A percentile compares a stretch with the other conserved stretches of the same genome.
Conservation (phyloP, 2,888 invertebrate species). For the Spodoptera littoralis region DNA sequence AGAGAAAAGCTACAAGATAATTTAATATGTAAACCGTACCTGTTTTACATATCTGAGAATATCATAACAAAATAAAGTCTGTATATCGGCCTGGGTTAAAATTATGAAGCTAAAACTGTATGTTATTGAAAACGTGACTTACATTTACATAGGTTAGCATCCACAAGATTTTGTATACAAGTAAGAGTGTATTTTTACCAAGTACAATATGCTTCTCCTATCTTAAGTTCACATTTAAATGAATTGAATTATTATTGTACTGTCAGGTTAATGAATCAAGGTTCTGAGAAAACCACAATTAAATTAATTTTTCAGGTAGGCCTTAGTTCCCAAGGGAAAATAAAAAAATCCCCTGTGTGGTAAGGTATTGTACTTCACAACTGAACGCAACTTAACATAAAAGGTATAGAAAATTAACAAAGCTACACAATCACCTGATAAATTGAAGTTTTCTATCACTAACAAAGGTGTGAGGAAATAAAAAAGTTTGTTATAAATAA, state of each 20-base stretch:
- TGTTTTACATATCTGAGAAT: conserved; percentile 70
- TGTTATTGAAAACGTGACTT: conserved; percentile 89
- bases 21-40: conserved; percentile 63
- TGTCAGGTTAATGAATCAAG: too few species aligned
- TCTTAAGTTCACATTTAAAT: conserved; percentile 24
- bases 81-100: conserved; percentile 86
- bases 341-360: too few species aligned
- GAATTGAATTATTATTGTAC: not conserved
- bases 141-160: conserved; percentile 85
- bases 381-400: too few species aligned
- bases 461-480: conserved; percentile 19
- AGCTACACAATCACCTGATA: conserved; percentile 2
- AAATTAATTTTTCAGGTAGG: too few species aligned
- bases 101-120: conserved; percentile 89
- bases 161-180: conserved; percentile 77
- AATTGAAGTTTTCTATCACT: conserved; percentile 15
- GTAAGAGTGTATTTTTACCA: conserved; percentile 37
- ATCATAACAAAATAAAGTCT: conserved; percentile 86
- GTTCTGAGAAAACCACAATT: too few species aligned
- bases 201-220: conserved; percentile 18
- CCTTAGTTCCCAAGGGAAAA: too few species aligned
- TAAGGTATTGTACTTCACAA: too few species aligned
- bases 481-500: conserved; percentile 38
- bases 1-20: conserved; percentile 40
- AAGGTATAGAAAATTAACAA: not conserved